Percentiles rank a stretch among this genome's conserved stretches.
Evolutionary conservation across 1,140 invertebrate genomes (phyloP).

Genomic region (Diorhabda sublineata): DNA sequence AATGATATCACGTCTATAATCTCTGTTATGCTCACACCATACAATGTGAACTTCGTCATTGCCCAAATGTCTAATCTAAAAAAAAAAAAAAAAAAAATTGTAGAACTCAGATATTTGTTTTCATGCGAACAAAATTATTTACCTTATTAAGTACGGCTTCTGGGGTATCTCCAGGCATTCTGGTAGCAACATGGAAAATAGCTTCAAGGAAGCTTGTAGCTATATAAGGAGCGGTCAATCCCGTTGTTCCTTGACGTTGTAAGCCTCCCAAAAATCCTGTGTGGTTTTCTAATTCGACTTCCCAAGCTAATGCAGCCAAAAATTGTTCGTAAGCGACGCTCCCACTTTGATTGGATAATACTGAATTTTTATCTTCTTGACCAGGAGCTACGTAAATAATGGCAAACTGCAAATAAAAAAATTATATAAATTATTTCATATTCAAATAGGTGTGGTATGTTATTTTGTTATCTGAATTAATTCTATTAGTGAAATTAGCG

Average conservation of each 20-base stretch:
- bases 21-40: constrained; percentile 95
- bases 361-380: constrained; percentile 94
- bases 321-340: constrained; percentile 94
- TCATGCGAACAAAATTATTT: constrained; percentile 14
- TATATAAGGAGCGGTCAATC: constrained; percentile 91
- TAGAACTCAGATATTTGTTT: not conserved
- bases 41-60: constrained; percentile 99
- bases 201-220: constrained; percentile 90
- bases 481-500: too few species aligned
- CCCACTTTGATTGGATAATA: constrained; percentile 76
- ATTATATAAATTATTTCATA: not conserved
- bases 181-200: constrained; percentile 94
- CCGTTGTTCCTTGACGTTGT: constrained; percentile 84
- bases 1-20: constrained; percentile 94
- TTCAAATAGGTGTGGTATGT: too few species aligned
- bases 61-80: constrained; percentile 87
- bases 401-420: constrained; percentile 53
- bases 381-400: constrained; percentile 96
- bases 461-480: too few species aligned
- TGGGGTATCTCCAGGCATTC: constrained; percentile 85
- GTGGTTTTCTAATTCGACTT: constrained; percentile 92
- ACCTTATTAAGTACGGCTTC: constrained; percentile 89
- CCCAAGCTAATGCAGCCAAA: constrained; percentile 91
- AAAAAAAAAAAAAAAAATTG: constrained; percentile 30
- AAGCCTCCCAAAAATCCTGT: constrained; percentile 95